phyloP scores from a whole-genome alignment of 2,888 invertebrate genomes.

The Sinopyrophorus schimmeli region DNA sequence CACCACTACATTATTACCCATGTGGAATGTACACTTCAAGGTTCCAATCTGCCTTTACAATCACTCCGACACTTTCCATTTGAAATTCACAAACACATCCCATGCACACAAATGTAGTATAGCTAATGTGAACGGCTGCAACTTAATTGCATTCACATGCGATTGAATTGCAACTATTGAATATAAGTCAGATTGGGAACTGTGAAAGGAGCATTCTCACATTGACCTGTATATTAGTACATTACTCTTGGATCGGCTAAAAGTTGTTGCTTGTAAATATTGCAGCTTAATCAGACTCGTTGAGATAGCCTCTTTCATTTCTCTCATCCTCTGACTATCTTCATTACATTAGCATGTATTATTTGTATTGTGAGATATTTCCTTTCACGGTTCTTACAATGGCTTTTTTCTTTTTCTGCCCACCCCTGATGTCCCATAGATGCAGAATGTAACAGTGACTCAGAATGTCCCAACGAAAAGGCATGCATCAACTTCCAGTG shows the following conservation, averaged over 20 bases:
- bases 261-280: slow-evolving; percentile 63
- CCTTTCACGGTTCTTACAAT: slow-evolving; percentile 88
- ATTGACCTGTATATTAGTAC: slow-evolving; percentile 54
- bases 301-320: slow-evolving; percentile 57
- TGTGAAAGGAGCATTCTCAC: slow-evolving; percentile 78
- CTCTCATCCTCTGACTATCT: slow-evolving; percentile 56
- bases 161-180: slow-evolving; percentile 44
- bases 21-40: slow-evolving; percentile 67
- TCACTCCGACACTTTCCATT: slow-evolving; percentile 21
- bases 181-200: slow-evolving; percentile 73
- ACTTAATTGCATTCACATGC: slow-evolving; percentile 22
- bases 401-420: slow-evolving; percentile 65
- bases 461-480: slow-evolving; percentile 89
- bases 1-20: slow-evolving; percentile 48
- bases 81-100: slow-evolving; percentile 25
- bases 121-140: slow-evolving; percentile 33
- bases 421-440: slow-evolving; percentile 49
- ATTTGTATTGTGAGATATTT: slow-evolving; percentile 60
- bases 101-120: slow-evolving; percentile 29
- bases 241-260: slow-evolving; percentile 50
- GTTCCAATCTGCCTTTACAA: slow-evolving; percentile 63
- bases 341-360: slow-evolving; percentile 55
- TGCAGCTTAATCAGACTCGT: slow-evolving; percentile 58
- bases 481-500: slow-evolving; percentile 90
- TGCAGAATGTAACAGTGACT: slow-evolving; percentile 83